Evolutionary conservation across 2,797 vertebrate species (phyloP).

Genomic region (Podargus strigoides): DNA sequence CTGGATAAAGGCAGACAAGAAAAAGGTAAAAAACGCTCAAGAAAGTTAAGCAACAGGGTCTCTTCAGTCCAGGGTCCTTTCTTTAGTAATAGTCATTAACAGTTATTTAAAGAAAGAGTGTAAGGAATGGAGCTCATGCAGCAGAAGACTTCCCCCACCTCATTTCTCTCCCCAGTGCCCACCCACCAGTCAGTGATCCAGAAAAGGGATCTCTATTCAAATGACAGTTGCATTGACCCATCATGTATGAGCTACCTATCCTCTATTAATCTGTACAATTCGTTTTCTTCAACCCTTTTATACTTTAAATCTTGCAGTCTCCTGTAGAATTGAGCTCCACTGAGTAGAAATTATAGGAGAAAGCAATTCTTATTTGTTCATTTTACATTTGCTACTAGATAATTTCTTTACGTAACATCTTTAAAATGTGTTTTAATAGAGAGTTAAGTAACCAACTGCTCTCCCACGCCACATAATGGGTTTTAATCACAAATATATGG

Average conservation of each 20-base stretch:
- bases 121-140: not conserved
- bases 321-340: not conserved
- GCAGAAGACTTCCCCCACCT: not conserved
- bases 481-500: not conserved
- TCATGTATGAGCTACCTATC: not conserved
- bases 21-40: not conserved
- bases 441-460: no score
- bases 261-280: not conserved
- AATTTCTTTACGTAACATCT: no score
- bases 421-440: no score
- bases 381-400: not conserved
- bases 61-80: not conserved
- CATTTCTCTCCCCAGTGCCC: not conserved
- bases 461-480: not conserved
- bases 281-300: not conserved
- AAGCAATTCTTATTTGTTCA: not conserved
- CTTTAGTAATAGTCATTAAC: not conserved
- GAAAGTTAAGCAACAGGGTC: not conserved
- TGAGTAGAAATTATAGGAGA: not conserved
- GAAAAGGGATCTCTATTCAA: not conserved
- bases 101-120: not conserved
- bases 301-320: not conserved
- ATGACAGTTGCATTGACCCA: not conserved
- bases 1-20: not conserved
- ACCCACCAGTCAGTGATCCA: not conserved